phyloP scores from a whole-genome alignment of 2,888 invertebrate species.

The Netelia fuscicornis region DNA sequence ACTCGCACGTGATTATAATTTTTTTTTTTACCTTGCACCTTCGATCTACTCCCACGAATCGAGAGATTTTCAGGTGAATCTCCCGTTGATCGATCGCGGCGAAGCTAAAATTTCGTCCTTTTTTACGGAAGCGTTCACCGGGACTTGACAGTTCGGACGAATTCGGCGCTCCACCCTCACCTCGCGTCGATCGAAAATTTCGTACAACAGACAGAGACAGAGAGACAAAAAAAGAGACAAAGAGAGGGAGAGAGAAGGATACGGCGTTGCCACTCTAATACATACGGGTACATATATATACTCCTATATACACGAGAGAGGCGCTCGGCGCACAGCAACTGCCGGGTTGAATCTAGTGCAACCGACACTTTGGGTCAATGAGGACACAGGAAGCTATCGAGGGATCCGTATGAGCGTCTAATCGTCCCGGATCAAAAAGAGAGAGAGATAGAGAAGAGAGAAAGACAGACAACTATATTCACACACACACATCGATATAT shows the following conservation, averaged over 20 bases:
- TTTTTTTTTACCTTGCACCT: slow-evolving; percentile 13
- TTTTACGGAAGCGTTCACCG: neutral
- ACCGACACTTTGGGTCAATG: slow-evolving; percentile 69
- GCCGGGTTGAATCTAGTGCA: slow-evolving; percentile 67
- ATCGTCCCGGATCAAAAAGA: slow-evolving; percentile 36
- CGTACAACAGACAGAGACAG: slow-evolving; percentile 14
- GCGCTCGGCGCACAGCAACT: slow-evolving; percentile 52
- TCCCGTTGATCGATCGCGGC: neutral
- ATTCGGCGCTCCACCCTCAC: slow-evolving; percentile 9
- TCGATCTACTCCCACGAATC: slow-evolving; percentile 19
- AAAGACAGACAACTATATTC: neutral
- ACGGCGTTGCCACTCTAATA: slow-evolving; percentile 37
- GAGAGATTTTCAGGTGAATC: slow-evolving; percentile 5
- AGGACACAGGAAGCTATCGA: slow-evolving; percentile 71
- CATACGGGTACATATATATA: slow-evolving; percentile 12
- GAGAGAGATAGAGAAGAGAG: neutral
- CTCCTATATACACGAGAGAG: slow-evolving; percentile 22
- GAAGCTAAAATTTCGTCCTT: neutral
- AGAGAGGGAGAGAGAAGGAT: slow-evolving; percentile 33
- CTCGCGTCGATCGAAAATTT: slow-evolving; percentile 25
- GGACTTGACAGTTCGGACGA: neutral
- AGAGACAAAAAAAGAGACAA: slow-evolving; percentile 21
- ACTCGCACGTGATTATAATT: slow-evolving; percentile 20
- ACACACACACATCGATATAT: neutral
- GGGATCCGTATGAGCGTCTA: slow-evolving; percentile 63